A percentile compares a stretch with the other conserved stretches of the same genome.
These are phyloP conservation scores for Anolis carolinensis DNA, from an alignment of 2,113 vertebrate species.

Conservation along the genomic window DNA sequence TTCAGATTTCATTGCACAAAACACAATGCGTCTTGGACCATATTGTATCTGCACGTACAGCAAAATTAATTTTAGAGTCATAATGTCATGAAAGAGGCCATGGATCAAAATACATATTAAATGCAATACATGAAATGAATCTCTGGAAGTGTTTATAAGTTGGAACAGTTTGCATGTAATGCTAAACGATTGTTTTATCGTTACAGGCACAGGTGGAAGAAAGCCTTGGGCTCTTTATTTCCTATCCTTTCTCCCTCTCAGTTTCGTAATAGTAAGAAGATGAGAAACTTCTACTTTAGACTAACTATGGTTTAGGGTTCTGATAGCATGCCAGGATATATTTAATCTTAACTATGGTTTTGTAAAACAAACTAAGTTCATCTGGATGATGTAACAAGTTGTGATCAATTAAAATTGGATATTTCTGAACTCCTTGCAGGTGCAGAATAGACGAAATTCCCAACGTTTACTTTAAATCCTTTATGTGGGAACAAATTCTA, in stretches of 20 bases:
- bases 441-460: too few species aligned
- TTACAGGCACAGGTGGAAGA: not conserved
- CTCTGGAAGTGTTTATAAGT: not conserved
- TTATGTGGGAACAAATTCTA: too few species aligned
- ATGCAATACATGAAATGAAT: not conserved
- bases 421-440: not conserved
- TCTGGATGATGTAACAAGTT: not conserved
- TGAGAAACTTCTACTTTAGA: not conserved
- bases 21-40: not conserved
- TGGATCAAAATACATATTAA: not conserved
- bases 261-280: not conserved
- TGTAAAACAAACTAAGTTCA: not conserved
- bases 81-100: not conserved
- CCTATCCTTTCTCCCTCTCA: not conserved
- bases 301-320: not conserved
- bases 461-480: too few species aligned
- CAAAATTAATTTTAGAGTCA: not conserved
- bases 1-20: too few species aligned
- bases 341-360: not conserved
- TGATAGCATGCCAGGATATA: not conserved
- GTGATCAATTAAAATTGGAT: not conserved
- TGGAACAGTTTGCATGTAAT: not conserved
- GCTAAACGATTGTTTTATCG: not conserved
- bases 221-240: not conserved
- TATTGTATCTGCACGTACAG: not conserved